Evolutionary conservation across 2,888 invertebrate species (phyloP), one percentile per base, ranked within the genome.

Genomic region (Drosophila paramelanica): DNA sequence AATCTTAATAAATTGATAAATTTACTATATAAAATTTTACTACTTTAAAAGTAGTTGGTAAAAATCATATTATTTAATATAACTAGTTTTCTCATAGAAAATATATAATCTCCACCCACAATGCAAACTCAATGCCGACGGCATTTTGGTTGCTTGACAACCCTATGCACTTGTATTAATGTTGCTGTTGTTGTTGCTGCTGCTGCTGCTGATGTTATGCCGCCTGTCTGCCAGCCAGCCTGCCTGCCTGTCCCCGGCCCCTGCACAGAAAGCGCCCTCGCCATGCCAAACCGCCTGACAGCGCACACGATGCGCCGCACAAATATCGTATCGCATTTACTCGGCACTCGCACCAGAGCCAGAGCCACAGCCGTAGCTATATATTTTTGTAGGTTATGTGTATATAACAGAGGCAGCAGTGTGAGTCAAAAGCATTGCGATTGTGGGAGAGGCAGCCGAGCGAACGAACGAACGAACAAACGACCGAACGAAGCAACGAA

Each of bases 311-410:
- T 76, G 77, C 84, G 80, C 81, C 80, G 81, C 81, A 83, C 82
- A 82, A 81, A 83, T 81, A 81, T 87, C 82, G 84, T 80, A 81
- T 78, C 78, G 81, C 75, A 83, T 84, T 76, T 81, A 79, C 76
- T 78, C 79, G 65, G 41, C 78, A 73, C 75, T 75, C 77, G 77
- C 27, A 75, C 73, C 77, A 73, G 64, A 78, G 68, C 70, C 65
- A 58, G 23, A 72, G 66, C 68, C 59, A 69, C 42, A 73, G 62
- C 79, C 59, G 67, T 81, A 87, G 69, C 74, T 81, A 89, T 81
- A 81, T 83, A 90, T 85, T 91, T 90, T 90, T 90, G 91, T 90
- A 90, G 90, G 90, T 90, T 90, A 90, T 90, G 86, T 90, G 86
- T 90, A 90, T 91, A 91, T 91, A 90, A 84, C 81, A 82, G 78